phyloP scores from a whole-genome alignment of 53 echinoderm and acorn worm species.

The Paelopatides confundens region DNA sequence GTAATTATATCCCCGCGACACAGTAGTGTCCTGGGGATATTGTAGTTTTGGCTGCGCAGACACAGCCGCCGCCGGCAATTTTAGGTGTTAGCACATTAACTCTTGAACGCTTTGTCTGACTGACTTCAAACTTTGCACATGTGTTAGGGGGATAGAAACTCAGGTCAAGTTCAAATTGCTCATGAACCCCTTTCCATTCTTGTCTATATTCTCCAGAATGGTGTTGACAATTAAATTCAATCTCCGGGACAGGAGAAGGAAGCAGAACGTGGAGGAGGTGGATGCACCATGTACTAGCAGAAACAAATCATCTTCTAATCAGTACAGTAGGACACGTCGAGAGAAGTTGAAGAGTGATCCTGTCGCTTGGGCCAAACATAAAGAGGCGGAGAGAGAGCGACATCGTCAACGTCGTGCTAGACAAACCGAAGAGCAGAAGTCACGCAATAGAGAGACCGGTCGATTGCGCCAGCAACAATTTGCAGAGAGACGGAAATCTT shows the following conservation, averaged over 20 bases:
- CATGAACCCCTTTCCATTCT: too few species aligned
- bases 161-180: too few species aligned
- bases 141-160: too few species aligned
- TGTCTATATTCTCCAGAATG: neutral
- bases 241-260: neutral
- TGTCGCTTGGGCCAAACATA: constrained; percentile 5
- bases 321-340: too few species aligned
- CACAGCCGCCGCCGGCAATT: too few species aligned
- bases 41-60: too few species aligned
- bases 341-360: constrained; percentile 1
- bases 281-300: neutral
- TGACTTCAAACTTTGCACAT: too few species aligned
- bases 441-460: neutral
- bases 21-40: too few species aligned
- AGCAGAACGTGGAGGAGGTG: neutral
- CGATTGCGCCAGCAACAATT: neutral
- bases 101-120: too few species aligned
- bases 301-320: neutral
- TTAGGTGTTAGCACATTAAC: too few species aligned
- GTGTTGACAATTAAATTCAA: constrained; percentile 17
- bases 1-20: too few species aligned
- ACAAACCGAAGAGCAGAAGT: constrained; percentile 12
- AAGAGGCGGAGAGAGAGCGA: neutral
- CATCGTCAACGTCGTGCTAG: neutral
- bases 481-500: neutral